These are phyloP conservation scores for Colletes collaris DNA, from an alignment of 2,888 invertebrate species.

Conservation along the genomic window DNA sequence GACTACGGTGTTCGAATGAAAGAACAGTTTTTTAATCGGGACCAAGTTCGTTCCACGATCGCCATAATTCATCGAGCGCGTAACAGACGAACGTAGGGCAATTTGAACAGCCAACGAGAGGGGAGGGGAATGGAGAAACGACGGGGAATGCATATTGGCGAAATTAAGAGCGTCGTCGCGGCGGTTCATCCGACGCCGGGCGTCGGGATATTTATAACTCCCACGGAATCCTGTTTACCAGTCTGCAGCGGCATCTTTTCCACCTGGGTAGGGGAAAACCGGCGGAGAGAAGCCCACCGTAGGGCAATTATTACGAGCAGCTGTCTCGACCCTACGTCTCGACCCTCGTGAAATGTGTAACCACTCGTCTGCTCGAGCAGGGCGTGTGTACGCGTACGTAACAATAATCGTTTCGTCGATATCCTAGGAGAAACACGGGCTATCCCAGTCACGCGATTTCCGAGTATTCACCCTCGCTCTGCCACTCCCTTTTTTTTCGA, in stretches of 20 bases:
- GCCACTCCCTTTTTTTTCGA: not conserved
- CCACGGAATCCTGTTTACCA: not conserved
- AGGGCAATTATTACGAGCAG: conserved; percentile 29
- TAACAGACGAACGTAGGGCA: not conserved
- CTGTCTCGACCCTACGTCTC: conserved; percentile 33
- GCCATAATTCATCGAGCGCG: too few relatives aligned
- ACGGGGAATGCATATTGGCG: not conserved
- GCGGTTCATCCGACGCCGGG: too few relatives aligned
- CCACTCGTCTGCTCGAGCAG: conserved; percentile 15
- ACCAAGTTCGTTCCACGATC: too few relatives aligned
- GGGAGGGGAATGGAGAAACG: not conserved
- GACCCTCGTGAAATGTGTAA: conserved; percentile 27
- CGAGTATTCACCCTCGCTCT: conserved; percentile 9
- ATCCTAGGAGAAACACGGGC: conserved; percentile 23
- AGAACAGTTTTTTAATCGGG: too few relatives aligned
- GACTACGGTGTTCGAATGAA: too few relatives aligned
- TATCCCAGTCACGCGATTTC: conserved; percentile 45
- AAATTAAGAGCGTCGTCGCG: conserved; percentile 11
- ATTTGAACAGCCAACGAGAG: too few relatives aligned
- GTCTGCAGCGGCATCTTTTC: not conserved
- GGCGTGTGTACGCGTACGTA: conserved; percentile 31
- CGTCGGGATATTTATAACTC: conserved; percentile 22
- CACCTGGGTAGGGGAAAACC: not conserved
- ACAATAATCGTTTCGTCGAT: conserved; percentile 67
- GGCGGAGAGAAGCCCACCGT: not conserved